Evolutionary conservation across 2,113 vertebrate genomes (phyloP).

Genomic region (Aphyosemion australe): DNA sequence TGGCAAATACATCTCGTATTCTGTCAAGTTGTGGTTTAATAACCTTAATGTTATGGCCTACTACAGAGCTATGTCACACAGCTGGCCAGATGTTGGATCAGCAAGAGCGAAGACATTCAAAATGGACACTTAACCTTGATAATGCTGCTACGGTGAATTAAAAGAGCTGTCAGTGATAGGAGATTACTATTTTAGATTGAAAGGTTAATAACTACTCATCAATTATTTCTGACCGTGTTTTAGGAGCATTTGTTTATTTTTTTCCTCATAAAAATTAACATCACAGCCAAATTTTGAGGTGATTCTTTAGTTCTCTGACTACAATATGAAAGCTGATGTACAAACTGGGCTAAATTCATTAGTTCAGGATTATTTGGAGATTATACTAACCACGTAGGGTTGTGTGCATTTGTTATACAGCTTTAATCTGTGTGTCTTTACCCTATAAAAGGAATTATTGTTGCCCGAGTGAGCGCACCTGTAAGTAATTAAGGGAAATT

Average conservation of each 20-base stretch:
- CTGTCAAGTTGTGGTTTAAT: background rate
- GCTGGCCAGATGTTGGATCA: constrained; percentile 74
- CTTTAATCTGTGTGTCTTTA: background rate
- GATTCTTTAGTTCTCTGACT: too few species aligned
- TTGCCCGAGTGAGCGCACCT: background rate
- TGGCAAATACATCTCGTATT: background rate
- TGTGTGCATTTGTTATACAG: background rate
- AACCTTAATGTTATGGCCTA: background rate
- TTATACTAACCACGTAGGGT: too few species aligned
- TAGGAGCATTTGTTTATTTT: too few species aligned
- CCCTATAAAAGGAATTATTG: background rate
- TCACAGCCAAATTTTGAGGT: too few species aligned
- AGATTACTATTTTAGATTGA: background rate
- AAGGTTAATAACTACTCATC: too few species aligned
- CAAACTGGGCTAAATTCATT: too few species aligned
- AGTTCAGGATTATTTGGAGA: too few species aligned
- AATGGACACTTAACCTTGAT: constrained; percentile 62
- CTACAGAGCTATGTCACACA: constrained; percentile 28
- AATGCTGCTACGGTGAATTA: constrained; percentile 4
- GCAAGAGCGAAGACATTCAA: constrained; percentile 56
- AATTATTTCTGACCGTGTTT: too few species aligned
- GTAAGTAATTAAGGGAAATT: background rate
- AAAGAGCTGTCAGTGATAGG: background rate
- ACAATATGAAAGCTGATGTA: too few species aligned
- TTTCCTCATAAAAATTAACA: too few species aligned